Conservation (phyloP, 1,140 invertebrate genomes). For the Gryon sp. region DNA sequence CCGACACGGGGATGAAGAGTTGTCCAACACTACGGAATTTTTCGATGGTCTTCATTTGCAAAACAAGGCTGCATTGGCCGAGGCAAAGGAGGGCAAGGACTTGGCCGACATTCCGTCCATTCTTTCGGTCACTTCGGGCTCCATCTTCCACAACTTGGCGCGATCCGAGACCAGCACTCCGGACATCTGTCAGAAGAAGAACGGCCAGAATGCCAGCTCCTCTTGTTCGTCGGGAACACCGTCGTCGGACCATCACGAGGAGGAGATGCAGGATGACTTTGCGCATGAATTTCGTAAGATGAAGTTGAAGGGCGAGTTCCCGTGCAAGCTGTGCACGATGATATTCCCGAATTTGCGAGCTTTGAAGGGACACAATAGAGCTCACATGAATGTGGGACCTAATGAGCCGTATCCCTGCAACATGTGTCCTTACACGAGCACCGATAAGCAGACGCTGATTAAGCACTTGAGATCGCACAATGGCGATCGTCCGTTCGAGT, state of each 20-base stretch:
- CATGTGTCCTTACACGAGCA: slow-evolving; percentile 93
- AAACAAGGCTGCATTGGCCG: slow-evolving; percentile 80
- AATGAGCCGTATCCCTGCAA: slow-evolving; percentile 92
- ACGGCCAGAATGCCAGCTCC: slow-evolving; percentile 65
- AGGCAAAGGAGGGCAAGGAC: slow-evolving; percentile 82
- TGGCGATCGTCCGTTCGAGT: slow-evolving; percentile 96
- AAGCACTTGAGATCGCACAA: slow-evolving; percentile 96
- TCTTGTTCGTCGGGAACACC: slow-evolving; percentile 74
- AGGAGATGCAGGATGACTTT: slow-evolving; percentile 90
- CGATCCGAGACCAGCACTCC: slow-evolving; percentile 73
- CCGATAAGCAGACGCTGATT: slow-evolving; percentile 93
- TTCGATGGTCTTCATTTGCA: slow-evolving; percentile 89
- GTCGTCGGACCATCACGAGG: slow-evolving; percentile 81
- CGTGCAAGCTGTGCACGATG: slow-evolving; percentile 90
- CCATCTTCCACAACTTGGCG: slow-evolving; percentile 81
- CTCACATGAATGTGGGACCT: slow-evolving; percentile 85
- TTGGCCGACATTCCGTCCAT: slow-evolving; percentile 92
- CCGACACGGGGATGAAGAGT: slow-evolving; percentile 72
- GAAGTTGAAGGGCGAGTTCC: slow-evolving; percentile 92
- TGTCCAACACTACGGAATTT: slow-evolving; percentile 86
- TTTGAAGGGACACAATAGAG: slow-evolving; percentile 92
- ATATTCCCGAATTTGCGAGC: slow-evolving; percentile 94
- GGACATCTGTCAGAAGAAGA: slow-evolving; percentile 70
- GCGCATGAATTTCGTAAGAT: slow-evolving; percentile 89
- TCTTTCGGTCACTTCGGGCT: slow-evolving; percentile 85